Evolutionary conservation across 2,888 invertebrate genomes (phyloP).

Genomic region (Trichacis sp.): DNA sequence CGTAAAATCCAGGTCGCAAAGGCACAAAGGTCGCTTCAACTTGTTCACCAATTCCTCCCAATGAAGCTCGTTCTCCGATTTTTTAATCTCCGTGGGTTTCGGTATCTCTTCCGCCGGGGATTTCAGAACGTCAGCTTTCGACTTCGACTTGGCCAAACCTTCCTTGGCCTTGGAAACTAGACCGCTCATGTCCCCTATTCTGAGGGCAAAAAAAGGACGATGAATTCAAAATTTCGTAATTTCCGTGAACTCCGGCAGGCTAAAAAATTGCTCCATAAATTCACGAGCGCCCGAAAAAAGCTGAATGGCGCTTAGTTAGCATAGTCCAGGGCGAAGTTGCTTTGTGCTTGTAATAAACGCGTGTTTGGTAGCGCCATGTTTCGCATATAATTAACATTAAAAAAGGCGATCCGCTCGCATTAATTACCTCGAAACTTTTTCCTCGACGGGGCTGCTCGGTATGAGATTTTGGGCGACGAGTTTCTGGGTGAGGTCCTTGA

Average conservation of each 20-base stretch:
- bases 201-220: conserved; percentile 28
- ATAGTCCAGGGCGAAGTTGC: neutral
- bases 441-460: conserved; percentile 71
- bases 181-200: conserved; percentile 88
- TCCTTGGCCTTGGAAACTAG: conserved; percentile 94
- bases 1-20: conserved; percentile 97
- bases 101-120: conserved; percentile 78
- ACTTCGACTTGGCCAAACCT: conserved; percentile 88
- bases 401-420: neutral
- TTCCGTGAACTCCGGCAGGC: neutral
- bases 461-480: conserved; percentile 79
- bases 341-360: neutral
- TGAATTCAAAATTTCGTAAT: neutral
- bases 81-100: conserved; percentile 79
- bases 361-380: neutral
- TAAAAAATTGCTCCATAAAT: neutral
- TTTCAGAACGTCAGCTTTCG: conserved; percentile 82
- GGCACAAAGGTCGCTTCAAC: conserved; percentile 80
- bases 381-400: conserved; percentile 4
- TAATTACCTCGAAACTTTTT: conserved; percentile 65
- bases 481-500: conserved; percentile 89
- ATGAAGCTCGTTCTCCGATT: conserved; percentile 93
- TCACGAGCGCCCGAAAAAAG: neutral
- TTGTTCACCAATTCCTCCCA: conserved; percentile 93
- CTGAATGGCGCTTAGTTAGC: neutral